Evolutionary conservation across 2,113 vertebrate species (phyloP).

Genomic region (Psephotus haematonotus): DNA sequence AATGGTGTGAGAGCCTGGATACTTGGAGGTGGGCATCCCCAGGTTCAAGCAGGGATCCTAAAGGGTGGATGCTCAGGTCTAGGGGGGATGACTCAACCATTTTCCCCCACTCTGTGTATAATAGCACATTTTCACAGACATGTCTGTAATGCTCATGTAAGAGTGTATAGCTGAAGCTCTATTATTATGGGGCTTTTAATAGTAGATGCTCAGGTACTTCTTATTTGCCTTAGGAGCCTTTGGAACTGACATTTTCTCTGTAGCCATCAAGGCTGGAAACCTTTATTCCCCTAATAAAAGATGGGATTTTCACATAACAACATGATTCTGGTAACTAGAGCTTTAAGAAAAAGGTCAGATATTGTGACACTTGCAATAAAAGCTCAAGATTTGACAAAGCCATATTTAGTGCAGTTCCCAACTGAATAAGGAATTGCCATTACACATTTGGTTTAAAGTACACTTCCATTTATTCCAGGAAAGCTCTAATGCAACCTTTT

Average conservation of each 20-base stretch:
- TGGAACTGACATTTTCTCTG: neutral
- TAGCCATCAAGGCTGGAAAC: neutral
- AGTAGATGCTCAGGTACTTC: neutral
- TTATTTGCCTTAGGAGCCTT: neutral
- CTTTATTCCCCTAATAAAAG: neutral
- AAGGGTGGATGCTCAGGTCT: neutral
- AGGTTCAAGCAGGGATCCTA: neutral
- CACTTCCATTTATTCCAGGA: conserved; percentile 41
- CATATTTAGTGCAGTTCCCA: neutral
- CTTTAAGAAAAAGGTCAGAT: conserved; percentile 24
- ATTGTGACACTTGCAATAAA: conserved; percentile 1
- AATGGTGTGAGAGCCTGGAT: neutral
- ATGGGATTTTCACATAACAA: neutral
- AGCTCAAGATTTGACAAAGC: neutral
- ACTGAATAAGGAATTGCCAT: neutral
- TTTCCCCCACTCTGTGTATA: neutral
- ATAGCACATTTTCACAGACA: neutral
- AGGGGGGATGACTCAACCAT: fast-evolving
- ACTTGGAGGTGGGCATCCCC: neutral
- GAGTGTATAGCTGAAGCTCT: neutral
- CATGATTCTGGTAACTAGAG: neutral
- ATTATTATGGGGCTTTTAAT: neutral
- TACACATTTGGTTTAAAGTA: conserved; percentile 1
- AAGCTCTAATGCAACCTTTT: conserved; percentile 32
- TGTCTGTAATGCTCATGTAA: fast-evolving